Base-by-base conservation (phyloP, 2,888 invertebrate species). In the Thera britannica region DNA sequence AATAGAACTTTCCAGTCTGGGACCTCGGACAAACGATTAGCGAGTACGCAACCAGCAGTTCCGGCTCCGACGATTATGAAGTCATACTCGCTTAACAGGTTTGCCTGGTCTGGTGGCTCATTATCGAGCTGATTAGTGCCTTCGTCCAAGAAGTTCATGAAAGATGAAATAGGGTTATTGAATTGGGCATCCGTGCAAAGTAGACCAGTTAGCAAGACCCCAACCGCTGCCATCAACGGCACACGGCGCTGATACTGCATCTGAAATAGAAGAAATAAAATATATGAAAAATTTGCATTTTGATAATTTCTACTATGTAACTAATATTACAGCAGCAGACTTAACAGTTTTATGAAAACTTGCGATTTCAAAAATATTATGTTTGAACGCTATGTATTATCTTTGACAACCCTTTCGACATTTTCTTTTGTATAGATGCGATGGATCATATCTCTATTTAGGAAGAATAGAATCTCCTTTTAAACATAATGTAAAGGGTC, bases 41-140 rank as follows among this genome's bases (percentile, higher is more conserved):
- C 97, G 5, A 97, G 69, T 0, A 96, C 95, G 71, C 97, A 96
- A 1, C 97, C 97, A 0, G 97, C 97, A 0, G 97, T 97, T 2
- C 97, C 97, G 0, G 97, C 97, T 1, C 97, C 97, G 3, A 97
- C 95, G 23, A 97, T 88, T 60, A 97, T 95, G 76, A 97, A 98
- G 81, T 97, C 97, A 78, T 96, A 97, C 81, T 96, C 95, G 8
- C 92, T 85, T 1, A 94, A 85, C 44, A 95, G 76, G 38, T 83
- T 85, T 0, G 81, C 83, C 38, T 94, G 89, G 72, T 96, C 95
- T 0, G 87, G 85, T 0, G 96, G 95, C 81, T 96, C 95, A 7
- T 83, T 83, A 66, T 89, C 87, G 7, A 90, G 84, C 72, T 95
- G 95, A 5, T 83, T 77, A 36, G 93, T 85, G 44, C 95, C 95